Base-by-base conservation (phyloP, 2,888 invertebrate species). In the Drosophila dives region DNA sequence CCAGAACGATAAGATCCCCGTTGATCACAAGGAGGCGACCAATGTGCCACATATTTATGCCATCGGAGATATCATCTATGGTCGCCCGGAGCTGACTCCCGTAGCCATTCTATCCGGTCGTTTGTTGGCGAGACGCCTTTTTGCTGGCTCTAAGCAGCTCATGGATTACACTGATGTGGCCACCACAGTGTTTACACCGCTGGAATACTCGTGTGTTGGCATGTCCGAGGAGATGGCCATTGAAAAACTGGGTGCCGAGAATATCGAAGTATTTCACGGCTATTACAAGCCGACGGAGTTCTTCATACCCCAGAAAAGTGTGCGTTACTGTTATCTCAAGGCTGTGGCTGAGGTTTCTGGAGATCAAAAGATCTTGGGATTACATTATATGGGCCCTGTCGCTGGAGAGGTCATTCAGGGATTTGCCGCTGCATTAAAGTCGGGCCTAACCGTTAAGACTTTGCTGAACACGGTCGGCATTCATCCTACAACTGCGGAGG, bases 351-450 rank as follows among this genome's bases (percentile, higher is more conserved):
- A 95, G 59, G 94, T 95, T 55, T 94, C 94, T 60, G 94, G 94
- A 1, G 95, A 96, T 80, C 96, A 97, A 92, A 94, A 94, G 89
- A 95, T 98, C n/a, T 92, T 98, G 49, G 98, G 98, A 0, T 94
- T 98, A 92, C 98, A 98, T 93, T 97, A 98, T 85, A 94, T 97
- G 80, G 98, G 98, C 0, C 98, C 98, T 1, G 95, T 96, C 89
- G 98, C 98, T 50, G 98, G 98, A 1, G 98, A 98, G 94, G 95
- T 98, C 63, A 97, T 98, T 72, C 98, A 98, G 94, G 98, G 98
- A 80, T 98, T 97, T 93, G 96, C 97, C 0, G 95, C 96, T 23
- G 98, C 97, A 11, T 91, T 98, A 33, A 98, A 97, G 96, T 97
- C 92, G 90, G 96, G 96, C 51, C 94, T 97, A 70, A 98, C 97